A percentile compares a stretch with the other conserved stretches of the same genome.
These are phyloP conservation scores for Chesias legatella DNA, from an alignment of 2,888 invertebrate genomes.

Conservation along the genomic window DNA sequence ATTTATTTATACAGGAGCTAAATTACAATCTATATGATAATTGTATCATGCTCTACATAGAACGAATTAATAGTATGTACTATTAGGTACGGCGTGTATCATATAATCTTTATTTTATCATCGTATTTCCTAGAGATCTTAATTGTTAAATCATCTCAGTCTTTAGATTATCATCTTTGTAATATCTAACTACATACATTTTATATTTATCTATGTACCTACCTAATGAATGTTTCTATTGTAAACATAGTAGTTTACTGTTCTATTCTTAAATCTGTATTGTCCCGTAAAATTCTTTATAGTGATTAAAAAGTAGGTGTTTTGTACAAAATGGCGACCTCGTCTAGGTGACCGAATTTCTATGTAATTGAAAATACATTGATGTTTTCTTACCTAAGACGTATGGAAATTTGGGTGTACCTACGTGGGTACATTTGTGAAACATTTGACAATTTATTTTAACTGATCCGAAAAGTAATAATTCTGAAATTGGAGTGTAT, in stretches of 20 bases:
- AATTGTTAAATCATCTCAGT: conserved; percentile 54
- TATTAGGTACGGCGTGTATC: conserved; percentile 48
- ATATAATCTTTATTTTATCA: conserved; percentile 31
- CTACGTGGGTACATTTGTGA: conserved; percentile 30
- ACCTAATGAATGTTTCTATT: conserved; percentile 75
- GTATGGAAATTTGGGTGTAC: conserved; percentile 40
- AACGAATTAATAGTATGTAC: conserved; percentile 44
- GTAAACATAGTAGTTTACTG: conserved; percentile 74
- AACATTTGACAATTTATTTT: neutral
- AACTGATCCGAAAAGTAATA: too few relatives aligned
- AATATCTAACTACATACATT: conserved; percentile 67
- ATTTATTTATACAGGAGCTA: conserved; percentile 71
- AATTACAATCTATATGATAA: conserved; percentile 55
- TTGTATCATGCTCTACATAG: conserved; percentile 59
- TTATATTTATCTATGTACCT: conserved; percentile 67
- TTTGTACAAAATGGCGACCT: conserved; percentile 77
- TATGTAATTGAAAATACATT: conserved; percentile 46
- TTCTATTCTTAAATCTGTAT: conserved; percentile 73
- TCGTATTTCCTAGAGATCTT: conserved; percentile 30
- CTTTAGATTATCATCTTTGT: conserved; percentile 61
- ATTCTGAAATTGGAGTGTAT: neutral
- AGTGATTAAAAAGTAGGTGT: conserved; percentile 63
- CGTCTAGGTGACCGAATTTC: conserved; percentile 80
- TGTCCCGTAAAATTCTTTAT: conserved; percentile 62
- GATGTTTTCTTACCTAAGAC: conserved; percentile 42